Evolutionary conservation across 2,113 vertebrate genomes (phyloP).

Genomic region (Neogale vison): DNA sequence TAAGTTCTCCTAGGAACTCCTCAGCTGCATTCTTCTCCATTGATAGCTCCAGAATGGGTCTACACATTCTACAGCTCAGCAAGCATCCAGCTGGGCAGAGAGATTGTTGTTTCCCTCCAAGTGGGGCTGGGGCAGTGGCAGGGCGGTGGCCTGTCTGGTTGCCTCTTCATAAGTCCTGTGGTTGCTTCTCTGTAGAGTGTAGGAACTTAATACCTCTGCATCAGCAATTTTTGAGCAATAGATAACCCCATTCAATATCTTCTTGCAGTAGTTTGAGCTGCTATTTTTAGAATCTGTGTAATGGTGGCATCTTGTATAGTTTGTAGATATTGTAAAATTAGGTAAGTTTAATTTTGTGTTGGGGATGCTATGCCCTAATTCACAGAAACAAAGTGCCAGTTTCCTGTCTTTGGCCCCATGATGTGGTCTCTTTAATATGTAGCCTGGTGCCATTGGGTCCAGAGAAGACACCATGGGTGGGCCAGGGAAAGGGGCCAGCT

Average conservation of each 20-base stretch:
- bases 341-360: neutral
- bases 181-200: neutral
- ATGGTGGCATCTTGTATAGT: neutral
- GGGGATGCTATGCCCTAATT: neutral
- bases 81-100: neutral
- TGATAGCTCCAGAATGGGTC: neutral
- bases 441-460: neutral
- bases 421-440: neutral
- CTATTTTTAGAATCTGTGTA: neutral
- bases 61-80: neutral
- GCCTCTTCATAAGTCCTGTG: neutral
- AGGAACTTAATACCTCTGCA: neutral
- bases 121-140: neutral
- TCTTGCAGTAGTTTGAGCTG: neutral
- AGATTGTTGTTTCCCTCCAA: neutral
- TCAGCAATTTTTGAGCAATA: neutral
- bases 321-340: neutral
- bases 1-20: neutral
- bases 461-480: neutral
- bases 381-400: neutral
- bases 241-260: neutral
- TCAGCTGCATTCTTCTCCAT: neutral
- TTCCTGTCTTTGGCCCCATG: neutral
- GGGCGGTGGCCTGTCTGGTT: neutral
- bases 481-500: neutral